A percentile compares a stretch with the other conserved stretches of the same genome.
phyloP scores from a whole-genome alignment of 2,113 vertebrate species.

The Uria aalge region DNA sequence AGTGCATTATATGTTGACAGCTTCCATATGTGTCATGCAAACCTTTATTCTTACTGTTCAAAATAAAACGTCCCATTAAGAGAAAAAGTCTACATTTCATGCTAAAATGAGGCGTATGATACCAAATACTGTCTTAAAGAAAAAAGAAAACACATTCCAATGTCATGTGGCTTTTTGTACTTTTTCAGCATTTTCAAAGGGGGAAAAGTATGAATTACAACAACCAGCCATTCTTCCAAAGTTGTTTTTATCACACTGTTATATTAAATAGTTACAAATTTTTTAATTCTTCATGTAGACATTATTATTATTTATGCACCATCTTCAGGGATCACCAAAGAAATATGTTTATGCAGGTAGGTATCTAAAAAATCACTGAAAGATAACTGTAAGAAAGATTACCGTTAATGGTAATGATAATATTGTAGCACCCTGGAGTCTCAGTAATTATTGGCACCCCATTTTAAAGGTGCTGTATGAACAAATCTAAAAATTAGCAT shows the following conservation, averaged over 20 bases:
- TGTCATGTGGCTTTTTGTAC: conserved; percentile 28
- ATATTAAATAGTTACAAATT: neutral
- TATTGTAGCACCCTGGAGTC: neutral
- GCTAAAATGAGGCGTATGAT: conserved; percentile 23
- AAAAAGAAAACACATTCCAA: conserved; percentile 43
- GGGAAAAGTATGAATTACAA: neutral
- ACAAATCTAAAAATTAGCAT: neutral
- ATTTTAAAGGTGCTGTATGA: neutral
- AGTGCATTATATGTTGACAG: conserved; percentile 63
- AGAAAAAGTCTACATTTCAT: conserved; percentile 56
- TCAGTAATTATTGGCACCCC: neutral
- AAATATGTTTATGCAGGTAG: neutral
- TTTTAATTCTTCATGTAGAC: neutral
- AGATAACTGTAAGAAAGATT: neutral
- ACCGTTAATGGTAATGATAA: neutral
- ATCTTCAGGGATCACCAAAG: neutral
- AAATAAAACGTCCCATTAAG: conserved; percentile 48
- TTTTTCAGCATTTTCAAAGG: conserved; percentile 30
- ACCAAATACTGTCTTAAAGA: conserved; percentile 59
- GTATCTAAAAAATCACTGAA: neutral
- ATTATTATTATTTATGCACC: neutral
- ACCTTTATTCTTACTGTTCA: conserved; percentile 56
- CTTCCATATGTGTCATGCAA: conserved; percentile 68
- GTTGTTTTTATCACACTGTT: neutral
- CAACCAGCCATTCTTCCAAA: conserved; percentile 24